Evolutionary conservation across 64 coral and sea anemone species (phyloP).

Genomic region (Pachyseris speciosa): DNA sequence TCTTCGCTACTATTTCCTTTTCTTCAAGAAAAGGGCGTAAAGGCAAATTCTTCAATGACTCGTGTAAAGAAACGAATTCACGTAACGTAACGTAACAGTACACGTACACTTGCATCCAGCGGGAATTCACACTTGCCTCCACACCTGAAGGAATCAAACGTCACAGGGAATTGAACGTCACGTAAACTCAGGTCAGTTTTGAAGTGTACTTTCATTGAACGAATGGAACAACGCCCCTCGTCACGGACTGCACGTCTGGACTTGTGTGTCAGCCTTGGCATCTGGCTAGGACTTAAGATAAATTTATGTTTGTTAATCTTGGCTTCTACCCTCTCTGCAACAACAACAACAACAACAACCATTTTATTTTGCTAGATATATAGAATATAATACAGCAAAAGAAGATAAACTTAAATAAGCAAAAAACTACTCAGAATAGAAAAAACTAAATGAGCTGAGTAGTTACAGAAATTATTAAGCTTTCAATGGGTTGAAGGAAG

Average conservation of each 20-base stretch:
- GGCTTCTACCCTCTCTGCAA: not conserved
- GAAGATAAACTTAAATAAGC: too few species aligned
- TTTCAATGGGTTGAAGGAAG: too few species aligned
- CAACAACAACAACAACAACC: too few species aligned
- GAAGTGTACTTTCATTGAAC: conserved; percentile 7
- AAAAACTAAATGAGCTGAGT: too few species aligned
- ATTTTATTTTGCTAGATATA: too few species aligned
- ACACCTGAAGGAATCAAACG: conserved; percentile 21
- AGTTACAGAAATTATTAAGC: too few species aligned
- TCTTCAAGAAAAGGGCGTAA: too few species aligned
- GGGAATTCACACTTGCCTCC: conserved; percentile 31
- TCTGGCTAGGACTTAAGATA: not conserved
- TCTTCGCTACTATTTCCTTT: too few species aligned
- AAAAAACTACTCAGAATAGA: too few species aligned
- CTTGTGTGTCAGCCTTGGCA: not conserved
- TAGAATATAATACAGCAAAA: too few species aligned
- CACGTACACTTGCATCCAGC: not conserved
- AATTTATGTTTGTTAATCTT: not conserved
- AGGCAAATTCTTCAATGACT: not conserved
- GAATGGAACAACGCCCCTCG: conserved; percentile 1
- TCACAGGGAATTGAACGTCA: not conserved
- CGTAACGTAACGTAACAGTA: not conserved
- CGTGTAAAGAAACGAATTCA: not conserved
- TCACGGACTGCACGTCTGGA: not conserved
- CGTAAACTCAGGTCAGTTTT: not conserved